These are phyloP conservation scores for Carassius auratus DNA, from an alignment of 2,113 vertebrate species.

Conservation along the genomic window DNA sequence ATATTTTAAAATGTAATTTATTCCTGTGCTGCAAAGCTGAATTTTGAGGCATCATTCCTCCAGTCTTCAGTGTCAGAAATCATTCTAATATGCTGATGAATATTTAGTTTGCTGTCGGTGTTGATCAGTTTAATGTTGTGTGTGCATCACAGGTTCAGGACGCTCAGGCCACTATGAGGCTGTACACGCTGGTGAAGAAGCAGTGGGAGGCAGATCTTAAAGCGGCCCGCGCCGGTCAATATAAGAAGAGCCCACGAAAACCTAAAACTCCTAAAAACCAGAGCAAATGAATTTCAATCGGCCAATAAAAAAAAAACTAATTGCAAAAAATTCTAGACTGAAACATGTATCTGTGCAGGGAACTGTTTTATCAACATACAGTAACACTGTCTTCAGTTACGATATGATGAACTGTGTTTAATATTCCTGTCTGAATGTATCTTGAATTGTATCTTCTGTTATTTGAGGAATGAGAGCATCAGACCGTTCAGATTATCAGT, in stretches of 20 bases:
- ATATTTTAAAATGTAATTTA: background rate
- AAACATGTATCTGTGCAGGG: background rate
- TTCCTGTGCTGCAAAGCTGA: too few relatives aligned
- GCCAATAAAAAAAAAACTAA: background rate
- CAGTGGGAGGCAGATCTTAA: conserved; percentile 84
- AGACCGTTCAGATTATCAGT: background rate
- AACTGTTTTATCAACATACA: background rate
- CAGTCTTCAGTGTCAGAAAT: too few relatives aligned
- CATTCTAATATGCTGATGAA: too few relatives aligned
- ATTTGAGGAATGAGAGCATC: background rate
- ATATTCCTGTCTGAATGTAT: background rate
- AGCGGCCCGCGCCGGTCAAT: conserved; percentile 54
- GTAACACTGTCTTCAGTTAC: background rate
- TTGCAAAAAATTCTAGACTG: background rate
- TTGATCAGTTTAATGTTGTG: background rate
- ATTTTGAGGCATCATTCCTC: too few relatives aligned
- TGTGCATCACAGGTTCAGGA: conserved; percentile 83
- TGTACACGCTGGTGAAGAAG: conserved; percentile 86
- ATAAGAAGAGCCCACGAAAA: conserved; percentile 55
- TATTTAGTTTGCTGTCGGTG: background rate
- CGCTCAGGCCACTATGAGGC: conserved; percentile 92
- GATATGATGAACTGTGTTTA: background rate
- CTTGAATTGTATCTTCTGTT: background rate
- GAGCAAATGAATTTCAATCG: background rate
- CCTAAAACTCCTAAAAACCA: conserved; percentile 43